A percentile compares a stretch with the other conserved stretches of the same genome.
phyloP scores from a whole-genome alignment of 2,113 vertebrate species.

The Lophius piscatorius region DNA sequence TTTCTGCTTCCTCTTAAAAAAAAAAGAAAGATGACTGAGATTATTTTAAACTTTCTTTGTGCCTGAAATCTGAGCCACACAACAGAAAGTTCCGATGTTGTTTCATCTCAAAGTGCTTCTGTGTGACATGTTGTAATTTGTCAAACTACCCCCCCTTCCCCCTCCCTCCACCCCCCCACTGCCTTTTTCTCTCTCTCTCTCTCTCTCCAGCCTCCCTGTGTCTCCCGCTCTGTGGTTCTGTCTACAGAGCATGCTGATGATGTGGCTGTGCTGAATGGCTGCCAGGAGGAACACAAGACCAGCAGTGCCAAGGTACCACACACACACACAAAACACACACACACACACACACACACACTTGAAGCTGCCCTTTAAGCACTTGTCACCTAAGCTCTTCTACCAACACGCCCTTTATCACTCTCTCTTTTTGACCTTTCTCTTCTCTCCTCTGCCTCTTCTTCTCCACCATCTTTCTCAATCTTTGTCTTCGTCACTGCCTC shows the following conservation, averaged over 20 bases:
- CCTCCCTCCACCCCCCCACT: not conserved
- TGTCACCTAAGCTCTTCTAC: slow-evolving; percentile 2
- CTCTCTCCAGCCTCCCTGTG: slow-evolving; percentile 79
- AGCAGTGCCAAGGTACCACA: slow-evolving; percentile 83
- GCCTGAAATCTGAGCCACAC: not conserved
- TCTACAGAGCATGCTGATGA: slow-evolving; percentile 82
- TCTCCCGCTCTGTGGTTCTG: slow-evolving; percentile 80
- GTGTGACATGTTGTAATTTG: slow-evolving; percentile 7
- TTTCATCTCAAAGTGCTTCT: not conserved
- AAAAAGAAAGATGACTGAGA: not conserved
- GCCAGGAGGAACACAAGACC: slow-evolving; percentile 88
- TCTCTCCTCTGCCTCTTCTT: not conserved
- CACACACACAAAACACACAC: not conserved
- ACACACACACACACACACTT: not conserved
- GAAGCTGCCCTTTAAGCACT: slow-evolving; percentile 1
- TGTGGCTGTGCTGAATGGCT: slow-evolving; percentile 86
- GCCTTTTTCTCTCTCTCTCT: not conserved
- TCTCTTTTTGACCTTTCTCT: not conserved
- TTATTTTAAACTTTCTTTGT: not conserved
- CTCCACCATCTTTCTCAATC: not conserved
- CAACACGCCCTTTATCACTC: not conserved
- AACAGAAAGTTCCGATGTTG: not conserved
- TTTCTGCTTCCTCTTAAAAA: not conserved
- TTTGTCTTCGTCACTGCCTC: slow-evolving; percentile 12
- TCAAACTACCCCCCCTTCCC: too few relatives aligned